Conservation (phyloP, 2,888 invertebrate genomes). For the Selenia dentaria region DNA sequence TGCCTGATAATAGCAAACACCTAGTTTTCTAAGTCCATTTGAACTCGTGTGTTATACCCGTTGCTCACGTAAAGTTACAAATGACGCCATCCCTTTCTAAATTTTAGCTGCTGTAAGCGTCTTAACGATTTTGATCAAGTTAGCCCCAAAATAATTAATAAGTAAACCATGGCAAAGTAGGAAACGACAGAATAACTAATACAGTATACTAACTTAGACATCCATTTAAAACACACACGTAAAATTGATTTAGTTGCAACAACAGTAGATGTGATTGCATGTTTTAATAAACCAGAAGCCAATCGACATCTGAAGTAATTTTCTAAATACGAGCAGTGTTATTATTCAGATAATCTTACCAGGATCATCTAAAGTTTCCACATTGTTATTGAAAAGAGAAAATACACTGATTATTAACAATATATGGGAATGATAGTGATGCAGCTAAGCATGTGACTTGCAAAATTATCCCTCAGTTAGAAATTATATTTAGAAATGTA, state of each 20-base stretch:
- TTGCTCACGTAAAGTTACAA: too few relatives aligned
- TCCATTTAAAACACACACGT: conserved; percentile 29
- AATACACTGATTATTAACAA: conserved; percentile 63
- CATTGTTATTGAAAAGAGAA: conserved; percentile 78
- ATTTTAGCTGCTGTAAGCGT: too few relatives aligned
- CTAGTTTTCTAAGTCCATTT: too few relatives aligned
- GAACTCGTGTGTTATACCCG: too few relatives aligned
- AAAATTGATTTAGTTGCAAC: conserved; percentile 56
- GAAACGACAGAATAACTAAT: conserved; percentile 20
- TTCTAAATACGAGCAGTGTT: conserved; percentile 50
- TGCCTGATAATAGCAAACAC: too few relatives aligned
- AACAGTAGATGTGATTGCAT: conserved; percentile 29
- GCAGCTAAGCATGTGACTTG: conserved; percentile 22
- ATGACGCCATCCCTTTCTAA: too few relatives aligned
- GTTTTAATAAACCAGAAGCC: conserved; percentile 37
- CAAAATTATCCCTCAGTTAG: conserved; percentile 27
- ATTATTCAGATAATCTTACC: conserved; percentile 68
- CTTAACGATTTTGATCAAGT: background rate
- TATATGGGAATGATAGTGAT: conserved; percentile 28
- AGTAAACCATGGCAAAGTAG: conserved; percentile 44
- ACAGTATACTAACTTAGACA: conserved; percentile 29
- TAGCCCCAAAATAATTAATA: background rate
- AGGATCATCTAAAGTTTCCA: conserved; percentile 79
- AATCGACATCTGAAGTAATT: conserved; percentile 47
- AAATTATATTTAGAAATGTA: too few relatives aligned